Conservation (phyloP, 1,140 invertebrate species). For the Odontomachus brunneus region DNA sequence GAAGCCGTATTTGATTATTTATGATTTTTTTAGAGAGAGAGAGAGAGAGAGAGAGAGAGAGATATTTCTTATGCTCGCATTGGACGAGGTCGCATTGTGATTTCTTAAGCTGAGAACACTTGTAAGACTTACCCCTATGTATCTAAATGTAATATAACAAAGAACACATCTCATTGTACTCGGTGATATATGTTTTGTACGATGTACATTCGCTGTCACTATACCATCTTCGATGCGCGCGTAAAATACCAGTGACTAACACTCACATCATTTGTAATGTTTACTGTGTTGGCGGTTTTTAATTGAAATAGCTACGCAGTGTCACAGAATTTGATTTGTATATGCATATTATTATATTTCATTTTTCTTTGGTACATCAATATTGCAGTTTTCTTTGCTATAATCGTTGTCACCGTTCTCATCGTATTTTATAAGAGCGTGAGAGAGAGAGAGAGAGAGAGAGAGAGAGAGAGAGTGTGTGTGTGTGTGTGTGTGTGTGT, state of each 20-base stretch:
- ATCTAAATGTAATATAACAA: conserved; percentile 47
- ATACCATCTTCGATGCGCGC: conserved; percentile 58
- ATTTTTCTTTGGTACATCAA: conserved; percentile 67
- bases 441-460: conserved; percentile 37
- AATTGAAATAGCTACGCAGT: conserved; percentile 63
- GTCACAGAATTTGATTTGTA: conserved; percentile 54
- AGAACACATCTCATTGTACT: conserved; percentile 42
- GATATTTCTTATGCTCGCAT: conserved; percentile 23
- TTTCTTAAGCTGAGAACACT: conserved; percentile 68
- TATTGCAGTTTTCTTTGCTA: conserved; percentile 63
- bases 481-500: too few relatives aligned
- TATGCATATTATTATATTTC: conserved; percentile 57
- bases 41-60: too few relatives aligned
- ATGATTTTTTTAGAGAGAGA: neutral
- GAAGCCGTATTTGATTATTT: too few relatives aligned
- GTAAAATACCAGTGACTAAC: conserved; percentile 67
- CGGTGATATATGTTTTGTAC: conserved; percentile 59
- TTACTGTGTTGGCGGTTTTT: conserved; percentile 57
- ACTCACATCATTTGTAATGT: conserved; percentile 51
- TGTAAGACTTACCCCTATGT: conserved; percentile 56
- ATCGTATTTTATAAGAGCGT: conserved; percentile 64
- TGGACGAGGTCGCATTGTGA: conserved; percentile 58
- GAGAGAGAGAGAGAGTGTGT: too few relatives aligned
- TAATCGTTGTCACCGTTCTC: conserved; percentile 62
- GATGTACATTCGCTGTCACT: conserved; percentile 48